Evolutionary conservation across 2,888 invertebrate species (phyloP), one percentile per base, ranked within the genome.

Genomic region (Latheticus oryzae): DNA sequence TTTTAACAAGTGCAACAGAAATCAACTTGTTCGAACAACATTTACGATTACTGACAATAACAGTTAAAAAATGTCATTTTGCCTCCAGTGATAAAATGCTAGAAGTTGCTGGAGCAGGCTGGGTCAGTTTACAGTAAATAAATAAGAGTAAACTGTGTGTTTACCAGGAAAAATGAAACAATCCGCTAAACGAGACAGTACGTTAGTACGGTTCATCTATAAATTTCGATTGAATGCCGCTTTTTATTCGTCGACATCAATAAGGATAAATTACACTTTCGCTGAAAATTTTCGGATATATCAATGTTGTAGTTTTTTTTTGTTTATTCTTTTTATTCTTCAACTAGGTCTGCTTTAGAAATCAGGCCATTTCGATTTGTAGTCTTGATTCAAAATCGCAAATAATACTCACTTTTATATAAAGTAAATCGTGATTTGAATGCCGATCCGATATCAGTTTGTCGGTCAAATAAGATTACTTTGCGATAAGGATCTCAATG

Each of bases 61-160:
- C n/a, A 7, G 4, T 8, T 7, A n/a, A 37, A 37, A 35, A 19
- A 8, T 19, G 37, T 8, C 9, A 28, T 12, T 37, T 33, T 33
- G 15, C 9, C 15, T n/a, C 8, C 7, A 7, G 3, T 11, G 12
- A 38, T 2, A 24, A 24, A 9, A n/a, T 12, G 24, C 15, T 8
- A 17, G 24, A 26, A 24, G 21, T 26, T 32, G 16, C 17, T 9
- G 16, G 12, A 45, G 32, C 45, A 45, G 45, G 45, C 30, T 19
- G 2, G 48, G 48, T 35, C 35, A 16, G 48, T 48, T 48, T 48
- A 48, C 48, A 48, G 48, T 37, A 48, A 48, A 48, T 48, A 37
- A 48, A 48, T 48, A 48, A 48, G 28, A 48, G 48, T 48, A 45
- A 45, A 45, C 45, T 45, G 48, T 17, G 5, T 24, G 48, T 37